Evolutionary conservation across 2,888 invertebrate genomes (phyloP).

Genomic region (Dascillus cervinus): DNA sequence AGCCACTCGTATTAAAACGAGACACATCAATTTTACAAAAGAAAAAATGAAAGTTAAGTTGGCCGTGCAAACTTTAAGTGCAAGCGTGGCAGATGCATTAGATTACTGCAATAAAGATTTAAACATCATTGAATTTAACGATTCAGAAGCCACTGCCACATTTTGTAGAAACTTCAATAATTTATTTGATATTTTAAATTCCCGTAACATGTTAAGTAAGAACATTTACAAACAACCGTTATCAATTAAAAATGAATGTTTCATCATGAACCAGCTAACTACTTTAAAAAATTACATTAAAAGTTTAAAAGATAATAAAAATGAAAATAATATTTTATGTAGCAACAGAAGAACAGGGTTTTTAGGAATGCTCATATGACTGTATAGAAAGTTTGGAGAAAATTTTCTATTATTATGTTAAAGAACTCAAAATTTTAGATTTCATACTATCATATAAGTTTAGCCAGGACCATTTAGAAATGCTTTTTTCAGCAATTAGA

Average conservation of each 20-base stretch:
- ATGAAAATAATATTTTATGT: conserved; percentile 7
- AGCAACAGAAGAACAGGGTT: conserved; percentile 17
- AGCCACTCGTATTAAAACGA: conserved; percentile 16
- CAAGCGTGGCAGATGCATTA: conserved; percentile 19
- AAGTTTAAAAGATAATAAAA: no score
- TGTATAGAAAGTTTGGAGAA: no score
- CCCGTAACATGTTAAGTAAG: conserved; percentile 11
- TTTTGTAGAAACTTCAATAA: conserved; percentile 20
- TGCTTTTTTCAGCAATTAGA: no score
- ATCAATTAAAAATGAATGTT: no score
- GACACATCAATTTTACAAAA: conserved; percentile 12
- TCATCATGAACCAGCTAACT: background rate
- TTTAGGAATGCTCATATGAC: conserved; percentile 15
- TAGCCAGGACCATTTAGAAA: no score
- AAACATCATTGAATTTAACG: conserved; percentile 10
- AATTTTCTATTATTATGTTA: no score
- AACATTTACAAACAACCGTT: conserved; percentile 10
- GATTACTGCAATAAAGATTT: conserved; percentile 10
- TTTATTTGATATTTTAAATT: conserved; percentile 25
- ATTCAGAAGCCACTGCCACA: conserved; percentile 14
- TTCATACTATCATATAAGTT: no score
- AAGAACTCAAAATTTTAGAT: no score
- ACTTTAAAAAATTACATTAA: background rate
- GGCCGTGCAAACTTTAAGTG: conserved; percentile 22
- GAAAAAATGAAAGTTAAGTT: conserved; percentile 24